Conservation (phyloP, 1,140 invertebrate species). For the Coenobita brevimanus region DNA sequence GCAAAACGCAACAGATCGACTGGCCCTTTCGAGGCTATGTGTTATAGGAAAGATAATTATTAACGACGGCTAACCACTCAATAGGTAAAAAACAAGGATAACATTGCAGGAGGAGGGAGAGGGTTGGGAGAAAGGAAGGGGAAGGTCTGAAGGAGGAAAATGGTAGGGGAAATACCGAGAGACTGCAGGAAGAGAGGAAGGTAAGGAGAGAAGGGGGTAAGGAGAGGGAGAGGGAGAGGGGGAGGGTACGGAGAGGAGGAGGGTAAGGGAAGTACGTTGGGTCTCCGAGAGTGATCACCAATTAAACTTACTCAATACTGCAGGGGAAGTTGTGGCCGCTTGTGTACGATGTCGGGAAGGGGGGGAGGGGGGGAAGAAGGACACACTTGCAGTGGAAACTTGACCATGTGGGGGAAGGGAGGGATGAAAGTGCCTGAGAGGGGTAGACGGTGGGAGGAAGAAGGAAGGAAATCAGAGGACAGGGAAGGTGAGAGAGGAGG, state of each 20-base stretch:
- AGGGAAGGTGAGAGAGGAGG: too few species aligned
- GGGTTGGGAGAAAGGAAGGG: too few species aligned
- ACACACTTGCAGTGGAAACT: neutral
- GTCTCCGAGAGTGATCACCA: constrained; percentile 28
- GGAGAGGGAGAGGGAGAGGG: neutral
- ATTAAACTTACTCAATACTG: constrained; percentile 45
- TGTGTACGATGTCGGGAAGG: neutral
- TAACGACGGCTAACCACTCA: too few species aligned
- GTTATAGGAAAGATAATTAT: too few species aligned
- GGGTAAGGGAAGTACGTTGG: too few species aligned
- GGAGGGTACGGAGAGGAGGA: neutral
- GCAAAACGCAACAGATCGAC: too few species aligned
- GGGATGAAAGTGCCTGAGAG: neutral
- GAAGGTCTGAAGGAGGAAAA: too few species aligned
- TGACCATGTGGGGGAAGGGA: neutral
- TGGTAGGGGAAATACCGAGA: neutral
- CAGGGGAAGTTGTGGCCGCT: constrained; percentile 6
- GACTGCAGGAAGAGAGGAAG: neutral
- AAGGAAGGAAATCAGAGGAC: neutral
- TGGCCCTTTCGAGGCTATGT: too few species aligned
- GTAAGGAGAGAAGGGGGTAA: neutral
- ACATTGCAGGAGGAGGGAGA: too few species aligned
- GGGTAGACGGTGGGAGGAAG: neutral
- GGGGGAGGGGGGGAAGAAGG: neutral
- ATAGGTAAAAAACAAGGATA: too few species aligned